Evolutionary conservation across 92 coral and sea anemone genomes (phyloP).

Genomic region (Parazoanthus darwini): DNA sequence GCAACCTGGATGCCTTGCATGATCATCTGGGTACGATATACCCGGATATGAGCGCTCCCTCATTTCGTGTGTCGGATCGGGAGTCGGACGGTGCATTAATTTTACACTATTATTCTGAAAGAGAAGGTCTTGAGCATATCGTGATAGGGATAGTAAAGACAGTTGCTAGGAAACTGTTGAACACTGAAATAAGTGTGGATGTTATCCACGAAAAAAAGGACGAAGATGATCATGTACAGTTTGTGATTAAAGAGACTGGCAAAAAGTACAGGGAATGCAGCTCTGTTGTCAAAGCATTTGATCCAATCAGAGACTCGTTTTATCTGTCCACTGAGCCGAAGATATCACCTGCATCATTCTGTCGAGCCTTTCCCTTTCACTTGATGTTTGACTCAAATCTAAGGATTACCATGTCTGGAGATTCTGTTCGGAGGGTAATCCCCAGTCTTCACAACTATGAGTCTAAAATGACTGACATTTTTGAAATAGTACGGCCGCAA

Average conservation of each 20-base stretch:
- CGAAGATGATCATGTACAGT: slow-evolving; percentile 79
- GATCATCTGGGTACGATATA: slow-evolving; percentile 82
- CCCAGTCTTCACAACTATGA: slow-evolving; percentile 47
- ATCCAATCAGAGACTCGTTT: slow-evolving; percentile 58
- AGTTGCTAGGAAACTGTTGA: slow-evolving; percentile 83
- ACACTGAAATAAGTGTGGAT: slow-evolving; percentile 76
- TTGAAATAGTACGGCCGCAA: slow-evolving; percentile 82
- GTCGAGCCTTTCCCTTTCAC: slow-evolving; percentile 83
- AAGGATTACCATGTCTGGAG: slow-evolving; percentile 73
- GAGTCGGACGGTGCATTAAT: slow-evolving; percentile 81
- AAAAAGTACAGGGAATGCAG: slow-evolving; percentile 48
- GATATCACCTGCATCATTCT: slow-evolving; percentile 87
- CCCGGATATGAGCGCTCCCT: slow-evolving; percentile 92
- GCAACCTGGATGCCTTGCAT: slow-evolving; percentile 88
- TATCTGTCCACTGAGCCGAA: slow-evolving; percentile 72
- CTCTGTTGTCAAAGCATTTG: slow-evolving; percentile 52
- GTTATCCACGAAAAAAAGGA: slow-evolving; percentile 54
- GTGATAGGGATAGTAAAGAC: slow-evolving; percentile 86
- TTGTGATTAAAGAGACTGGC: slow-evolving; percentile 73
- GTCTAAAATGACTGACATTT: slow-evolving; percentile 65
- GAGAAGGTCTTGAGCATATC: slow-evolving; percentile 87
- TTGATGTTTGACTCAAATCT: slow-evolving; percentile 78
- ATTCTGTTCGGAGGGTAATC: slow-evolving; percentile 75
- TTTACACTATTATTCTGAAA: slow-evolving; percentile 83
- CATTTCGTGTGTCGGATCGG: slow-evolving; percentile 86